Percentiles rank a stretch among this genome's conserved stretches.
Evolutionary conservation across 2,888 invertebrate genomes (phyloP).

Genomic region (Leptura quadrifasciata): DNA sequence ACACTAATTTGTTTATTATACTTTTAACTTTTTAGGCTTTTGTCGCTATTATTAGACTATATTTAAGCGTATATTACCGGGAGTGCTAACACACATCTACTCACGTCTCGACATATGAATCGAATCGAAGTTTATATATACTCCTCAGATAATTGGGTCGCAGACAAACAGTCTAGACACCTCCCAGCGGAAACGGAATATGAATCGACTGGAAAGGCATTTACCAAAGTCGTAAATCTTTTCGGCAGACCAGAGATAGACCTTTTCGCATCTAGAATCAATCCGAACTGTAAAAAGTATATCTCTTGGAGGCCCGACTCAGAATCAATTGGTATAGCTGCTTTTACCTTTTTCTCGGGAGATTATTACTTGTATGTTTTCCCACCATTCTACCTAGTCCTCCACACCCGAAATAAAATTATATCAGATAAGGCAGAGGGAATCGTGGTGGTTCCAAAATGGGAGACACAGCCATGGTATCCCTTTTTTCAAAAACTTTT

Average conservation of each 20-base stretch:
- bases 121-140: constrained; percentile 66
- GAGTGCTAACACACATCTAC: no score
- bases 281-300: constrained; percentile 58
- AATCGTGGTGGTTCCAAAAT: constrained; percentile 61
- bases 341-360: constrained; percentile 58
- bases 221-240: constrained; percentile 10
- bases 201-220: not conserved
- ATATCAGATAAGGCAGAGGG: constrained; percentile 58
- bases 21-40: no score
- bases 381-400: constrained; percentile 61
- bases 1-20: no score
- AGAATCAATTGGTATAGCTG: constrained; percentile 54
- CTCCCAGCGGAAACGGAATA: constrained; percentile 46
- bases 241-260: constrained; percentile 56
- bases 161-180: constrained; percentile 56
- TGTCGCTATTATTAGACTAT: no score
- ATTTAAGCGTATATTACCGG: no score
- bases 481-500: constrained; percentile 43
- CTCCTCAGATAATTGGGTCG: constrained; percentile 60
- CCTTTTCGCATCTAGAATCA: constrained; percentile 58
- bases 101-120: no score
- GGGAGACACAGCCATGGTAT: constrained; percentile 62
- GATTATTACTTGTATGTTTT: constrained; percentile 59
- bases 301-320: constrained; percentile 61
- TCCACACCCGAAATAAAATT: constrained; percentile 61